Evolutionary conservation across 2,888 invertebrate genomes (phyloP).

Genomic region (Catocala fraxini): DNA sequence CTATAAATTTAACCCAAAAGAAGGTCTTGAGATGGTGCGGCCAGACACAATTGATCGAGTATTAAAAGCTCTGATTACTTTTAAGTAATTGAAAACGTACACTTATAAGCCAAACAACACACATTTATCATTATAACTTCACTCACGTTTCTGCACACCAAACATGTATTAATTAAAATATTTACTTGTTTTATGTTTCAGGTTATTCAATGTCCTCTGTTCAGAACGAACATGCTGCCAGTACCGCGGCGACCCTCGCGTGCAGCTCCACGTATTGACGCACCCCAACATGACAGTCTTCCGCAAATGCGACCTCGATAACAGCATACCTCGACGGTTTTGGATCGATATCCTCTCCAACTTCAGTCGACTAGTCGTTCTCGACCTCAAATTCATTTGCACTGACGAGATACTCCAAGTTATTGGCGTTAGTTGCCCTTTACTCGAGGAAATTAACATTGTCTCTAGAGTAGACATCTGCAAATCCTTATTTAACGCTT

Average conservation of each 20-base stretch:
- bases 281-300: slow-evolving; percentile 81
- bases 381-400: slow-evolving; percentile 84
- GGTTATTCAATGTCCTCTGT: slow-evolving; percentile 86
- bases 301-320: slow-evolving; percentile 82
- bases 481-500: slow-evolving; percentile 82
- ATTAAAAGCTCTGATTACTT: no score
- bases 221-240: slow-evolving; percentile 78
- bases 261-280: slow-evolving; percentile 77
- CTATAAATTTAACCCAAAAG: no score
- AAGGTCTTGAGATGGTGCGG: no score
- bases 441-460: slow-evolving; percentile 82
- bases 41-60: no score
- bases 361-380: slow-evolving; percentile 73
- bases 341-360: slow-evolving; percentile 76
- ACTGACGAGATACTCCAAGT: slow-evolving; percentile 83
- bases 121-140: no score
- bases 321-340: slow-evolving; percentile 75
- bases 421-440: slow-evolving; percentile 71
- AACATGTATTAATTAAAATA: slow-evolving; percentile 8
- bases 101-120: no score
- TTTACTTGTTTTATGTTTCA: slow-evolving; percentile 65
- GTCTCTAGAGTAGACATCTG: slow-evolving; percentile 82
- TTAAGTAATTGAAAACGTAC: no score
- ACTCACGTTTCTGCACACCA: no score
- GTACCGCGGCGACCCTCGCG: slow-evolving; percentile 78